phyloP scores from a whole-genome alignment of 2,888 invertebrate genomes.

The Platycnemis pennipes region DNA sequence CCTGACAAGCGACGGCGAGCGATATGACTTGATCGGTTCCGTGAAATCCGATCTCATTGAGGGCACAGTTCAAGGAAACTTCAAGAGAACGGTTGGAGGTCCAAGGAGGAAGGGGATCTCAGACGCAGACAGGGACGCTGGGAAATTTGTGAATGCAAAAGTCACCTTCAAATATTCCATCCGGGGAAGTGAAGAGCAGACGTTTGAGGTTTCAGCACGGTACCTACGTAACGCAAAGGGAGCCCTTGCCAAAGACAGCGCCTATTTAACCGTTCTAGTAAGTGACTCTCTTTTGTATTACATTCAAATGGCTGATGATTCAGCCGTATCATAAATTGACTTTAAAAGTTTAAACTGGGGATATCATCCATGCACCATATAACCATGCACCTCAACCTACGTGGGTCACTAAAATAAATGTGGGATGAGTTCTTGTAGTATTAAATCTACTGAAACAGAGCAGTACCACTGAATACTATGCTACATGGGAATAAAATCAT shows the following conservation, averaged over 20 bases:
- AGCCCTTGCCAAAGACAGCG: slow-evolving; percentile 72
- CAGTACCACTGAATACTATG: no score
- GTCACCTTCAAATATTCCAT: slow-evolving; percentile 74
- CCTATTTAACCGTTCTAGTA: slow-evolving; percentile 70
- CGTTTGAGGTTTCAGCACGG: slow-evolving; percentile 74
- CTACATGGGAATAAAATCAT: no score
- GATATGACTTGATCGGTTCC: slow-evolving; percentile 72
- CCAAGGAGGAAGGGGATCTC: slow-evolving; percentile 4
- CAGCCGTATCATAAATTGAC: no score
- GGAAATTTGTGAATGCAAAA: slow-evolving; percentile 73
- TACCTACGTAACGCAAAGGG: slow-evolving; percentile 73
- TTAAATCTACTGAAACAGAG: no score
- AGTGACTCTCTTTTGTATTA: neutral
- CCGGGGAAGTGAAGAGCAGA: slow-evolving; percentile 72
- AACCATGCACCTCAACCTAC: no score
- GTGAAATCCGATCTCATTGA: slow-evolving; percentile 74
- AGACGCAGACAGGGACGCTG: slow-evolving; percentile 72
- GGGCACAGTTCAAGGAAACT: slow-evolving; percentile 73
- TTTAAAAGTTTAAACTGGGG: no score
- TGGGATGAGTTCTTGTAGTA: no score
- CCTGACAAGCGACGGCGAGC: slow-evolving; percentile 72
- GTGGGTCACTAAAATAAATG: no score
- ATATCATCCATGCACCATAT: no score
- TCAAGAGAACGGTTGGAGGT: slow-evolving; percentile 67
- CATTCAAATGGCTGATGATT: neutral